These are phyloP conservation scores for Drosophila aldrichi DNA, from an alignment of 2,888 invertebrate species.

Conservation along the genomic window DNA sequence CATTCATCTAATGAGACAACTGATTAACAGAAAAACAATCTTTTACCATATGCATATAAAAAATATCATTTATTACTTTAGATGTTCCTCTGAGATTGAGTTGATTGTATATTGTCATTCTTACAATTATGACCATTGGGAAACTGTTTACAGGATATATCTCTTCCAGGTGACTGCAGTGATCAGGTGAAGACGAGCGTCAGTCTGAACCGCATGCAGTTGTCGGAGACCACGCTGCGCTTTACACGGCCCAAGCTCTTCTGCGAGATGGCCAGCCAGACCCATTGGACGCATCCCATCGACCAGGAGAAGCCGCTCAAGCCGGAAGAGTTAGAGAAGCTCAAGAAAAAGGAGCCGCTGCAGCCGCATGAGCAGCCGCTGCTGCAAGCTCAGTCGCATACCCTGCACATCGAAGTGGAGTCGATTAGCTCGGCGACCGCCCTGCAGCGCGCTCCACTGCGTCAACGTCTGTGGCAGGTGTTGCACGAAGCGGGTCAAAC, in stretches of 20 bases:
- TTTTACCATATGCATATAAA: too few species aligned
- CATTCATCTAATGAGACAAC: too few species aligned
- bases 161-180: constrained; percentile 19
- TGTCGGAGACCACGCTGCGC: constrained; percentile 50
- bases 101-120: neutral
- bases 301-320: neutral
- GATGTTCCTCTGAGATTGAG: neutral
- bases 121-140: neutral
- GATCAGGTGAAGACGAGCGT: constrained; percentile 22
- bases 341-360: neutral
- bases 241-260: constrained; percentile 21
- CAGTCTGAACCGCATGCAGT: constrained; percentile 41
- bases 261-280: constrained; percentile 53
- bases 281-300: constrained; percentile 15
- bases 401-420: constrained; percentile 74
- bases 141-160: neutral
- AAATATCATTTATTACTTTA: neutral
- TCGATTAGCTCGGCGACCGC: constrained; percentile 61
- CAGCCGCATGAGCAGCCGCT: neutral
- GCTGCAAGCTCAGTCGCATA: constrained; percentile 37
- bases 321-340: neutral
- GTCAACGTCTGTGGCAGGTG: constrained; percentile 64
- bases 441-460: constrained; percentile 57
- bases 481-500: constrained; percentile 55
- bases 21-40: too few species aligned